Base-by-base conservation (phyloP, 1,140 invertebrate genomes). In the Druon quercuslanigerum region DNA sequence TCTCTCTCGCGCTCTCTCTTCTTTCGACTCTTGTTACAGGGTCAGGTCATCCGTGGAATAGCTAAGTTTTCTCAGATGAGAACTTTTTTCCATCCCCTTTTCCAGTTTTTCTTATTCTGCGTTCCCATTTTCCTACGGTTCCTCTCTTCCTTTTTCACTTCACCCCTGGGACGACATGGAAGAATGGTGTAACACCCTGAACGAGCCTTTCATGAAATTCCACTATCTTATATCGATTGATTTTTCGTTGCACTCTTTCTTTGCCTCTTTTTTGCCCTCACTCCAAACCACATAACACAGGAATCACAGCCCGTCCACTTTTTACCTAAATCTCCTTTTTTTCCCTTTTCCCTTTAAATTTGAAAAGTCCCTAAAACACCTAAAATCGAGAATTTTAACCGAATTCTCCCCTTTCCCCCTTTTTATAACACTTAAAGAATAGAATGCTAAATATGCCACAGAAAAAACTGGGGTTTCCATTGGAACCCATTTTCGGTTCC, bases 11-110 rank as follows among this genome's bases (percentile, higher is more conserved):
- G 3, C 25, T 33, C 25, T 33, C 25, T 33, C 25, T 33, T 74
- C 76, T 2, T 73, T 40, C 75, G 25, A 73, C 76, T 82, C 76
- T 84, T 81, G 60, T 71, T 79, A 75, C 52, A 60, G 54, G 80
- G 72, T 75, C 77, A 66, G 76, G 75, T 76, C 84, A 77, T 82
- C 73, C 70, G 51, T 51, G 33, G 51, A 66, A 56, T 51, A 51
- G 51, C 57, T 40, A 33, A 60, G 57, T 14, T 33, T 25, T 40
- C 25, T 2, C 57, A 60, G 57, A 33, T 60, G 57, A 25, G 20
- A 40, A 40, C 25, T 70, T 33, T 33, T 66, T 74, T 74, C 56
- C 25, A 13, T 46, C 19, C 25, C 46, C 20, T 56, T 40, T 74
- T 56, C 54, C n/a, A 56, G 33, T 40, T 33, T 46, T 17, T 14